Evolutionary conservation across 2,888 invertebrate species (phyloP), one percentile per base, ranked within the genome.

Genomic region (Loripinus fragilis): DNA sequence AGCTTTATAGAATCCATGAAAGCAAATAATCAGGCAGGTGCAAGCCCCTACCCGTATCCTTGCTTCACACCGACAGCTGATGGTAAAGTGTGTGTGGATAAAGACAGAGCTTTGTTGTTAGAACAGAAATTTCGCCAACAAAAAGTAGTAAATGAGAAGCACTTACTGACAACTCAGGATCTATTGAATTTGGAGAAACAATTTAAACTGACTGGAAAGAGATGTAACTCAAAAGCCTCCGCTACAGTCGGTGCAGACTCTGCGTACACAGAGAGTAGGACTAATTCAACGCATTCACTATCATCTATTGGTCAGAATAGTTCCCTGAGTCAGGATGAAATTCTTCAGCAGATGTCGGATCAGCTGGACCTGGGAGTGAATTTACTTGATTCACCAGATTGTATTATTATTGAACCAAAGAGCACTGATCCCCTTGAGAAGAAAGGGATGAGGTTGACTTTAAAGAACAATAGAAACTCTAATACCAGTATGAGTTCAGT

Each of bases 51-150:
- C 45, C 85, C 83, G 15, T 84, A 76, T 64, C 64, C 65, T 5
- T 84, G 85, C 48, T 25, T 82, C 20, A 76, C 83, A 8, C 85
- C 85, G 0, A 77, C 74, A 30, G 80, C 74, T 2, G 50, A 42
- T n/a, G 83, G 83, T 7, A 83, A 83, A 52, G 38, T 83, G 20
- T 80, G 80, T 76, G 71, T 78, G 0, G 83, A 86, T 38, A 83
- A 78, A 38, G 76, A 74, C 28, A 82, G 74, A 30, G 72, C 50
- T 15, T 23, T 38, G 17, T 48, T 73, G 23, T n/a, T 79, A 50
- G 85, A 85, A 45, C 74, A 80, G 2, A 68, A 69, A 50, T 80
- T 78, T 48, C 64, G 72, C 17, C 52, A 70, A 38, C 71, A 74
- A 55, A 83, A 79, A 41, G 12, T 17, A 42, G 20, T 65, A n/a